Percentiles rank a stretch among this genome's conserved stretches.
Conservation (phyloP, 1,140 invertebrate genomes). For the Dicyema japonicum region DNA sequence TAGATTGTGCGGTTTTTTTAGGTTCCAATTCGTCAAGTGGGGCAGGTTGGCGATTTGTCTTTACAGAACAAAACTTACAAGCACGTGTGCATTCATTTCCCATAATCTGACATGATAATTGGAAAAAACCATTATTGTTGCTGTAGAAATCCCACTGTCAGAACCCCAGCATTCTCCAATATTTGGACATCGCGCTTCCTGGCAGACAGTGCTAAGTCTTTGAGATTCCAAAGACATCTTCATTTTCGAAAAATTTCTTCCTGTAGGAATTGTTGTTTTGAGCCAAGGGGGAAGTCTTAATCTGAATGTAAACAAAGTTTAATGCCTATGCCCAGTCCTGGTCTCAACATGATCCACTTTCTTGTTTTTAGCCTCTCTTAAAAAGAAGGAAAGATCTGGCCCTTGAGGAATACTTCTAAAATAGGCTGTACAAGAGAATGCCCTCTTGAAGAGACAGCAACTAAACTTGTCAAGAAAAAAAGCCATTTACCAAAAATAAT, state of each 20-base stretch:
- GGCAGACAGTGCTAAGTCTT: slow-evolving; percentile 72
- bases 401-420: too few relatives aligned
- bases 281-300: slow-evolving; percentile 73
- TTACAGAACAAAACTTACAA: slow-evolving; percentile 90
- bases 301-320: too few relatives aligned
- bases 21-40: slow-evolving; percentile 62
- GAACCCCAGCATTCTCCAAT: slow-evolving; percentile 87
- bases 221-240: slow-evolving; percentile 52
- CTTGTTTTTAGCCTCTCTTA: too few relatives aligned
- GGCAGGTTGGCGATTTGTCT: slow-evolving; percentile 61
- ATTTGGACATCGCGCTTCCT: slow-evolving; percentile 91
- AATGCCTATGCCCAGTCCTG: too few relatives aligned
- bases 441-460: too few relatives aligned
- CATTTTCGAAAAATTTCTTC: slow-evolving; percentile 42
- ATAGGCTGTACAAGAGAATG: too few relatives aligned
- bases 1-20: slow-evolving; percentile 54
- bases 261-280: slow-evolving; percentile 65
- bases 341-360: too few relatives aligned
- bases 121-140: slow-evolving; percentile 26
- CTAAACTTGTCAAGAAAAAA: too few relatives aligned
- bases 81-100: slow-evolving; percentile 24
- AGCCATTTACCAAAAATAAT: too few relatives aligned
- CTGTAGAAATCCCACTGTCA: slow-evolving; percentile 23
- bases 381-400: too few relatives aligned
- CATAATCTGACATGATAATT: slow-evolving; percentile 5